Conservation (phyloP, 2,113 vertebrate genomes). For the Chaetodon trifascialis region DNA sequence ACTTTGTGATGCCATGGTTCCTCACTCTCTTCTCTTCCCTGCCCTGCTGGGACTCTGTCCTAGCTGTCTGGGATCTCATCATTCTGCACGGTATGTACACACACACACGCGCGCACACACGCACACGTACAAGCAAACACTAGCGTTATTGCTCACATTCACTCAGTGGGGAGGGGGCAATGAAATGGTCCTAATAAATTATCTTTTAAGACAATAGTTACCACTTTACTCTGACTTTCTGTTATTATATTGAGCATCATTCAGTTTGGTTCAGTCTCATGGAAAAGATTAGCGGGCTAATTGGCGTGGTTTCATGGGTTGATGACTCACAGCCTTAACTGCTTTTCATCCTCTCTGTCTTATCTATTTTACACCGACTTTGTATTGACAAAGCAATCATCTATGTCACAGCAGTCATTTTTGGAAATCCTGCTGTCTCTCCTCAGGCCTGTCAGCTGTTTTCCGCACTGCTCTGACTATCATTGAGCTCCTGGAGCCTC, state of each 20-base stretch:
- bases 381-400: not conserved
- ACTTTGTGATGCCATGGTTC: slow-evolving; percentile 84
- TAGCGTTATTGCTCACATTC: not conserved
- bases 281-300: not conserved
- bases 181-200: not conserved
- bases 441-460: slow-evolving; percentile 78
- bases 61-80: slow-evolving; percentile 84
- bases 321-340: not conserved
- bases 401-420: not conserved
- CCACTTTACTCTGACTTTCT: not conserved
- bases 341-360: not conserved
- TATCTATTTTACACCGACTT: not conserved
- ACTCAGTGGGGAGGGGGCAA: not conserved
- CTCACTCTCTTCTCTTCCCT: slow-evolving; percentile 84
- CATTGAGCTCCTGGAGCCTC: slow-evolving; percentile 80
- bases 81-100: slow-evolving; percentile 76
- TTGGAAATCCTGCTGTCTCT: slow-evolving; percentile 1
- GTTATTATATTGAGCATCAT: not conserved
- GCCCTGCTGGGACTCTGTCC: slow-evolving; percentile 85
- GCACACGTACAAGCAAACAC: not conserved
- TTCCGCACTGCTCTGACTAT: slow-evolving; percentile 79
- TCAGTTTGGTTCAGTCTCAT: not conserved
- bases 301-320: not conserved
- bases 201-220: not conserved
- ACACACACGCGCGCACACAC: not conserved